Percentiles rank a stretch among this genome's conserved stretches.
Evolutionary conservation across 2,888 invertebrate genomes (phyloP).

Genomic region (Nudaria mundana): DNA sequence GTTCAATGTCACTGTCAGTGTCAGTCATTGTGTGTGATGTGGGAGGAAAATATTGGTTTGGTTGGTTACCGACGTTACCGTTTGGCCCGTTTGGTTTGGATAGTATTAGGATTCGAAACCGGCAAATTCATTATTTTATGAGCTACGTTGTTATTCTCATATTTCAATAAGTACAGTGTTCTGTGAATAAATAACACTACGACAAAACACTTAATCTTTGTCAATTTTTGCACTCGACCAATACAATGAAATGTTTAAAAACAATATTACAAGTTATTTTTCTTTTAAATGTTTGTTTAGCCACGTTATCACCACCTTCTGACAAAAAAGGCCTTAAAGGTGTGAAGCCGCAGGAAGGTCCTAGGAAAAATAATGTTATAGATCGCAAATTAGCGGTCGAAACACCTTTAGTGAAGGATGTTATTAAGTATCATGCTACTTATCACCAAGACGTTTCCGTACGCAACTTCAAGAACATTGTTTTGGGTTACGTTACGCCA

Average conservation of each 20-base stretch:
- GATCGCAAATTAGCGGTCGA: conserved; percentile 86
- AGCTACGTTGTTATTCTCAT: too few species aligned
- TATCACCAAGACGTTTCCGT: conserved; percentile 86
- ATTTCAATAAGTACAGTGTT: too few species aligned
- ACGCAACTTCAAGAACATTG: conserved; percentile 86
- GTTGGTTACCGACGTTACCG: too few species aligned
- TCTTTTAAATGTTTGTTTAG: conserved; percentile 61
- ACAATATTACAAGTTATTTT: conserved; percentile 55
- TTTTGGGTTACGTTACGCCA: conserved; percentile 95
- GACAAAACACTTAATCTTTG: neutral
- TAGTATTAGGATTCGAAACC: too few species aligned
- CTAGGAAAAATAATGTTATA: conserved; percentile 83
- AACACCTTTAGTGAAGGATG: conserved; percentile 85
- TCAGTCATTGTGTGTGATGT: too few species aligned
- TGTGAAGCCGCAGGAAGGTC: conserved; percentile 78
- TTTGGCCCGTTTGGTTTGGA: too few species aligned
- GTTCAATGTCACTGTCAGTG: too few species aligned
- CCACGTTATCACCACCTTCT: conserved; percentile 70
- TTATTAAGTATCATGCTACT: conserved; percentile 87
- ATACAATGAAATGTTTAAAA: conserved; percentile 64
- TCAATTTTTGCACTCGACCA: too few species aligned
- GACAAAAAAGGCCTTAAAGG: conserved; percentile 71
- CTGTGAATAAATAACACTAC: too few species aligned
- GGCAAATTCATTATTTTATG: too few species aligned
- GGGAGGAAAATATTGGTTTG: too few species aligned